Evolutionary conservation across 2,888 invertebrate species (phyloP), one percentile per base, ranked within the genome.

Genomic region (Agrilus cyanescens): DNA sequence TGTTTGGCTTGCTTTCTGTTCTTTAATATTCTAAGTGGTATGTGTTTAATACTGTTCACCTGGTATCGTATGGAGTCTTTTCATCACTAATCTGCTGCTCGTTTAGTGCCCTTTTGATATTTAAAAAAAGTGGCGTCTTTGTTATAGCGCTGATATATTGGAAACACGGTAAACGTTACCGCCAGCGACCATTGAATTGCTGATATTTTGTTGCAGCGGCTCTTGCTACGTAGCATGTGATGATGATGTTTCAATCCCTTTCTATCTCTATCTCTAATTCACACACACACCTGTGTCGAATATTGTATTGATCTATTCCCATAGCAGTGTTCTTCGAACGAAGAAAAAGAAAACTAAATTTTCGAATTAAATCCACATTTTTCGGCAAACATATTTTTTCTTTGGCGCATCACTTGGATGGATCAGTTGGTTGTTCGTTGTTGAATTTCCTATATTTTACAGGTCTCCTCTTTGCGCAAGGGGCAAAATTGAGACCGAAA

Each of bases 381-480:
- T 41, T 41, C 20, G 35, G 35, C n/a, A n/a, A n/a, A 25, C 10
- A 25, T 10, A 16, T 36, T 33, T 32, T 25, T 25, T n/a, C 12
- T 16, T 29, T 39, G 8, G 32, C 15, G 12, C 7, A 12, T 12
- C 31, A 32, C 16, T 37, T 43, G 40, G 7, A 33, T 38, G 34
- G 39, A 37, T 40, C 30, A 36, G 38, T 43, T 39, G 43, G 43
- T 39, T 43, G 33, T 36, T 38, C 37, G 39, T 40, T 34, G 25
- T 25, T 10, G 25, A 2, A 25, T 25, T 25, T 25, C 25, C 25
- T 2, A 25, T 25, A 25, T 25, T 25, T 80, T 77, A 78, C 83
- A 83, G 84, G 81, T 84, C 84, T 85, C 84, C 85, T 85, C 85
- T 85, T 85, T 85, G 84, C 83, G 81, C 78, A 74, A 69, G 72